A percentile compares a stretch with the other conserved stretches of the same genome.
Evolutionary conservation across 2,888 invertebrate genomes (phyloP).

Genomic region (Metallyticus violacea): DNA sequence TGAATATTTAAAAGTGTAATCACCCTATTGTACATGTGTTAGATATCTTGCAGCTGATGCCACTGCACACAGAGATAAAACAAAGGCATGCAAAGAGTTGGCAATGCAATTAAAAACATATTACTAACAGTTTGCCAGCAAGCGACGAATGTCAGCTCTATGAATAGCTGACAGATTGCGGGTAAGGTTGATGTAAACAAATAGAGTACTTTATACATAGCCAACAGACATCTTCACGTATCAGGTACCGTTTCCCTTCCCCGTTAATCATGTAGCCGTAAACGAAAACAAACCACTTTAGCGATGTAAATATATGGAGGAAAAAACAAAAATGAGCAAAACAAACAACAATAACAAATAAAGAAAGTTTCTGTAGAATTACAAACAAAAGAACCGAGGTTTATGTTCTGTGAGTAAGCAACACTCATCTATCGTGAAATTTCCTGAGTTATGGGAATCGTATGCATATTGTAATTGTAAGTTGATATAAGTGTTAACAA

Average conservation of each 20-base stretch:
- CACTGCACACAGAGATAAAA: background rate
- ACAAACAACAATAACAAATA: too few relatives aligned
- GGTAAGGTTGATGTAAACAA: background rate
- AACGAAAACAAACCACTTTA: background rate
- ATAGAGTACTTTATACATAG: background rate
- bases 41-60: background rate
- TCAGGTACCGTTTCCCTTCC: background rate
- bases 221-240: background rate
- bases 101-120: background rate
- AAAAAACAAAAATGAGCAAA: too few relatives aligned
- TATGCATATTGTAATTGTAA: too few relatives aligned
- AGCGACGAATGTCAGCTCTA: background rate
- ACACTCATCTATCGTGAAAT: too few relatives aligned
- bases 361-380: too few relatives aligned
- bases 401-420: too few relatives aligned
- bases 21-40: background rate
- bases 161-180: background rate
- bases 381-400: too few relatives aligned
- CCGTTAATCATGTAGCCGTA: background rate
- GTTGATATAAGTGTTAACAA: too few relatives aligned
- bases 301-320: too few relatives aligned
- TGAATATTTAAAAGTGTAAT: too few relatives aligned
- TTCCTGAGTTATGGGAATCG: too few relatives aligned
- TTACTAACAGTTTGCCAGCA: background rate
- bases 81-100: background rate